These are phyloP conservation scores for Drosophila neocordata DNA, from an alignment of 1,140 invertebrate genomes.

Conservation along the genomic window DNA sequence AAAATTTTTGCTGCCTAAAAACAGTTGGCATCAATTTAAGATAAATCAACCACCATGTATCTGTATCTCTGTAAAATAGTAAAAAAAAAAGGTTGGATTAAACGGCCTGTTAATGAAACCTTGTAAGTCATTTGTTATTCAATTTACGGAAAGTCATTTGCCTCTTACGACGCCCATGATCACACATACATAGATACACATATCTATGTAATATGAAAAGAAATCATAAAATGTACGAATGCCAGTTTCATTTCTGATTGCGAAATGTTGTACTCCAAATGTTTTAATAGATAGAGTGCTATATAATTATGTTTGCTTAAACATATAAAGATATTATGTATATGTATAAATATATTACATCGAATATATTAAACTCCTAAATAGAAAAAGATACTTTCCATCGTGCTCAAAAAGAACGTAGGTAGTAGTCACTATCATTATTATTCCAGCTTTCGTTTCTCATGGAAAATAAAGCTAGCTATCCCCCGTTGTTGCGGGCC, in stretches of 20 bases:
- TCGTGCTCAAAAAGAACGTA: not conserved
- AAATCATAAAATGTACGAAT: conserved; percentile 14
- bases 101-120: not conserved
- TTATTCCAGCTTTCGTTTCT: conserved; percentile 56
- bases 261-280: conserved; percentile 30
- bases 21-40: too few relatives aligned
- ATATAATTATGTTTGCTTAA: conserved; percentile 23
- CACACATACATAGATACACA: not conserved
- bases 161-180: not conserved
- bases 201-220: not conserved
- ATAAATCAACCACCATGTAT: too few relatives aligned
- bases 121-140: not conserved
- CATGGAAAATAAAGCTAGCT: conserved; percentile 41
- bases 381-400: not conserved
- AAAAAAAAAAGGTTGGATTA: too few relatives aligned
- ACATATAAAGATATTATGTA: not conserved
- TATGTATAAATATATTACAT: not conserved
- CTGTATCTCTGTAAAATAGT: too few relatives aligned
- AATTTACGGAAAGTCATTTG: not conserved
- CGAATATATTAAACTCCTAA: not conserved
- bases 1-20: too few relatives aligned
- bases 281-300: conserved; percentile 39
- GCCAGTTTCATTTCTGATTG: conserved; percentile 36
- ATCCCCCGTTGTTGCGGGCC: conserved; percentile 55
- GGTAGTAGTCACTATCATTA: conserved; percentile 14